Base-by-base conservation (phyloP, 2,888 invertebrate species). In the Eristalinus aeneus region DNA sequence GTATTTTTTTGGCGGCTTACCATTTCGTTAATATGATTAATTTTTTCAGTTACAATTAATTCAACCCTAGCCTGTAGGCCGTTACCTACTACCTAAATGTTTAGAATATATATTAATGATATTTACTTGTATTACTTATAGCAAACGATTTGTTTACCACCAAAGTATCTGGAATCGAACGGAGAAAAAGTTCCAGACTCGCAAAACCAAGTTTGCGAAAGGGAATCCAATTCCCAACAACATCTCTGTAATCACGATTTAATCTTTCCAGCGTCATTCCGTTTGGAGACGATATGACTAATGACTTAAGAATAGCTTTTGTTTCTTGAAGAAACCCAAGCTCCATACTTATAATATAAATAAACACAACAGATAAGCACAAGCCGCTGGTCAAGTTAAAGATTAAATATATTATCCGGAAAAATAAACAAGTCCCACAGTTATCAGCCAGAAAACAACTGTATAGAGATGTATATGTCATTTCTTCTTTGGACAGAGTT, bases 221-320 rank as follows among this genome's bases (percentile, higher is more conserved):
- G 0, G 91, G 91, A 56, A 92, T 85, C 32, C 34, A 54, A 3
- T 73, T 34, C 0, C 91, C 91, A 68, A 90, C 91, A 2, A 80
- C 87, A 3, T 46, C 87, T 0, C 53, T 58, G 74, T 90, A 92
- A 58, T 91, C 92, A 0, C 88, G 88, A 53, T 88, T 88, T 2
- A 91, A 78, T 6, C 75, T 68, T 0, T 90, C 89, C 0, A 91
- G 61, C 0, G 90, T 90, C 79, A 91, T 88, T 0, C 81, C 80
- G 0, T 77, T 64, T 0, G 91, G 90, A 3, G 89, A 76, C 0
- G 92, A 92, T 23, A 91, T 72, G 4, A 92, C 88, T 20, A 92
- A 74, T 0, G 91, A 90, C 68, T 89, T 91, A 0, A 92, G 89
- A 0, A 91, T 88, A 9, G 88, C 88, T 54, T 92, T 91, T 1